Base-by-base conservation (phyloP, 2,888 invertebrate species). In the Tachystola acroxantha region DNA sequence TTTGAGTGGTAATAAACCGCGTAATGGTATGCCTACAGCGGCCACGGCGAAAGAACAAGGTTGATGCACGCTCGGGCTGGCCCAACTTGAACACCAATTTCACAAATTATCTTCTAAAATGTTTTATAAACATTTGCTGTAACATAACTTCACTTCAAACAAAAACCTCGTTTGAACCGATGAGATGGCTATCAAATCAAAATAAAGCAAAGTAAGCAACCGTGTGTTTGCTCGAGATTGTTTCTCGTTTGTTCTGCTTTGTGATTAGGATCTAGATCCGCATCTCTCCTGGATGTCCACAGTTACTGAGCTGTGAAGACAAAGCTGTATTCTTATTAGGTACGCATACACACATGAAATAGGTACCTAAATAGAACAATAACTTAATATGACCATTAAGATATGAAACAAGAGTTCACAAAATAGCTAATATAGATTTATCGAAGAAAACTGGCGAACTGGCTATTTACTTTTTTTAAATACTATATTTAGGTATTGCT, bases 1-100 rank as follows among this genome's bases (percentile, higher is more conserved):
- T 65, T 59, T 55, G 50, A 54, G 56, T 51, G 48, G 40, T 45
- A 50, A 51, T 62, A 57, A 54, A 56, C 40, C 39, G 36, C 44
- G 41, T 48, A 53, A 50, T 48, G 50, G 37, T 42, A 43, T 48
- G 45, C 37, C 41, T 43, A 46, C 29, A 34, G 38, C 39, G 40
- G 40, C 36, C 37, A 39, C 37, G 39, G 42, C 46, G 43, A 46
- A 49, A 45, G 43, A 49, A 51, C 46, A 36, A 42, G 52, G 53
- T 55, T 45, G 47, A 50, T 46, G 51, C 46, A 50, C 36, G 36
- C 16, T 9, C 7, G 13, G 34, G 36, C 27, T 34, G 34, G 25
- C 28, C 29, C 26, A 34, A 3, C 10, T 13, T 11, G 32, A 32
- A 34, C 20, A 20, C 27, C 31, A 34, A 25, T 16, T 34, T 32